Conservation (phyloP, 2,797 vertebrate genomes). For the Clangula hyemalis region DNA sequence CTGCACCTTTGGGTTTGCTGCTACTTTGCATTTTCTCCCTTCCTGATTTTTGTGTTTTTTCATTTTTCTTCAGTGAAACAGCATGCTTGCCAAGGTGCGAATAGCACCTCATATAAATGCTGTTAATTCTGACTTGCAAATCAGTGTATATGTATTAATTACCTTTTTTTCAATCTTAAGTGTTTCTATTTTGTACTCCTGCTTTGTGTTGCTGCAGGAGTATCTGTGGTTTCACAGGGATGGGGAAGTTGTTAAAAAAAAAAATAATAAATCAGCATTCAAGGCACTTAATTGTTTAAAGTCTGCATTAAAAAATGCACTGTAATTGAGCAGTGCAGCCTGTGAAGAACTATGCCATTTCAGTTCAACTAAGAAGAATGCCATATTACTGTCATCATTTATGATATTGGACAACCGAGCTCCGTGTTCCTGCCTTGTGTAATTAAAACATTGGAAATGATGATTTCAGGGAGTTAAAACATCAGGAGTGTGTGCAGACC, state of each 20-base stretch:
- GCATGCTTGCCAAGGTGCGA: neutral
- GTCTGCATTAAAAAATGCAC: neutral
- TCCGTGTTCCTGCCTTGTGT: neutral
- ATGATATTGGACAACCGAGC: neutral
- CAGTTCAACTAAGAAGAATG: neutral
- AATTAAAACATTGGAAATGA: neutral
- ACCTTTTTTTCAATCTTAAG: neutral
- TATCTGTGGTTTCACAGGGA: neutral
- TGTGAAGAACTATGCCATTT: neutral
- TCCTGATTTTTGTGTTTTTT: neutral
- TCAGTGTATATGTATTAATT: neutral
- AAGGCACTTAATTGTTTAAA: neutral
- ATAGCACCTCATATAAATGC: neutral
- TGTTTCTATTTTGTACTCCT: neutral
- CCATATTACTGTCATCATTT: neutral
- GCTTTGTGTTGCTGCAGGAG: neutral
- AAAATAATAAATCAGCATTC: neutral
- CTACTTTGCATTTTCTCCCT: neutral
- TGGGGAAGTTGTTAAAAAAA: neutral
- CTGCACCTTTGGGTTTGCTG: neutral
- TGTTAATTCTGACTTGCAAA: neutral
- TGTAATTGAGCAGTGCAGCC: neutral
- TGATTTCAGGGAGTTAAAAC: neutral
- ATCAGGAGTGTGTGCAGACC: neutral
- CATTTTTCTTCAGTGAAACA: neutral